These are phyloP conservation scores for Bubalus kerabau DNA, from an alignment of 2,113 vertebrate species.

Conservation along the genomic window DNA sequence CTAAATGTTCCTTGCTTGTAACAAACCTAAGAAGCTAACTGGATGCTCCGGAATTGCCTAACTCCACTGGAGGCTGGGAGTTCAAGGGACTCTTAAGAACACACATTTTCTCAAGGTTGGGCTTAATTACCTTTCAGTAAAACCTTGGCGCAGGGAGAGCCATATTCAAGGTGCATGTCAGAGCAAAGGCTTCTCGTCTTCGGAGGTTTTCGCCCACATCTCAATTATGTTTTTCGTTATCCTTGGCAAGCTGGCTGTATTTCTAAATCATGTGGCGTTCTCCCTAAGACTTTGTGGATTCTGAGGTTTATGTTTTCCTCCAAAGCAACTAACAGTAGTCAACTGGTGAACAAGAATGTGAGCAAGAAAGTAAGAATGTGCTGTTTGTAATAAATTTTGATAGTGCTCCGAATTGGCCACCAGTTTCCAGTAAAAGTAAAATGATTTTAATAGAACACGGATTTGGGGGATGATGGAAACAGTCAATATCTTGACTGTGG, in stretches of 20 bases:
- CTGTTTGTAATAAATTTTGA: background rate
- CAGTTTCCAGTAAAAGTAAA: background rate
- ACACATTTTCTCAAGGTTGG: slow-evolving; percentile 50
- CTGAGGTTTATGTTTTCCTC: background rate
- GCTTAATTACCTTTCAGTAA: slow-evolving; percentile 44
- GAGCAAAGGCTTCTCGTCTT: slow-evolving; percentile 21
- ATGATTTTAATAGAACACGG: background rate
- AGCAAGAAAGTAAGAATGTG: background rate
- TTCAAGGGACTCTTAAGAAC: slow-evolving; percentile 16
- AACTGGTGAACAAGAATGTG: background rate
- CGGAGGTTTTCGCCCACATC: slow-evolving; percentile 34
- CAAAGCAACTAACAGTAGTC: background rate
- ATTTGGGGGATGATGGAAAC: background rate
- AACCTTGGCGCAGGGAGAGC: slow-evolving; percentile 33
- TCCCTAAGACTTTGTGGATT: background rate
- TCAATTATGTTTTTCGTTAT: slow-evolving; percentile 36
- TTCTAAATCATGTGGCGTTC: background rate
- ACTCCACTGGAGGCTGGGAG: background rate
- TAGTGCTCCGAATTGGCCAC: background rate
- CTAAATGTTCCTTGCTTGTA: slow-evolving; percentile 36
- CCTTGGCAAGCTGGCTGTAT: slow-evolving; percentile 34
- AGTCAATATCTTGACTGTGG: background rate
- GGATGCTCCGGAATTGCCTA: background rate
- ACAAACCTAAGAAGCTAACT: background rate
- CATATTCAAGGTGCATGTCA: slow-evolving; percentile 20